phyloP scores from a whole-genome alignment of 2,797 vertebrate genomes.

The Delichon dasypus region DNA sequence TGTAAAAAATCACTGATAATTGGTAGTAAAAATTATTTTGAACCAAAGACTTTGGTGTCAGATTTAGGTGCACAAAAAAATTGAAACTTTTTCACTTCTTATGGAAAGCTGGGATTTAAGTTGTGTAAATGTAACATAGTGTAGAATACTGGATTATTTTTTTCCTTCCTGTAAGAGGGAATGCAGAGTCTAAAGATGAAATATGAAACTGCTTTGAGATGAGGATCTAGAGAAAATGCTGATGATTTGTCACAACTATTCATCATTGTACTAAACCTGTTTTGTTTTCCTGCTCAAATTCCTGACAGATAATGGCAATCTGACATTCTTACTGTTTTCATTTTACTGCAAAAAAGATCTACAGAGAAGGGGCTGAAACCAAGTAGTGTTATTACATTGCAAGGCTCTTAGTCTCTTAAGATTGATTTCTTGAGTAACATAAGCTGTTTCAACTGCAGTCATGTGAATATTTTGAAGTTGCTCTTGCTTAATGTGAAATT shows the following conservation, averaged over 20 bases:
- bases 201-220: slow-evolving; percentile 62
- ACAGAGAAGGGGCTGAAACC: slow-evolving; percentile 47
- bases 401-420: slow-evolving; percentile 31
- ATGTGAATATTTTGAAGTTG: slow-evolving; percentile 39
- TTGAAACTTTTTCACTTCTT: background rate
- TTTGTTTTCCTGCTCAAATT: slow-evolving; percentile 62
- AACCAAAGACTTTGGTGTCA: background rate
- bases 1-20: background rate
- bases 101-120: background rate
- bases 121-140: background rate
- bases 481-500: background rate
- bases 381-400: slow-evolving; percentile 52
- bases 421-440: slow-evolving; percentile 49
- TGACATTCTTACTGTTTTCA: slow-evolving; percentile 58
- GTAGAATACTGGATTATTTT: slow-evolving; percentile 20
- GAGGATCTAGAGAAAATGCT: slow-evolving; percentile 48
- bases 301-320: slow-evolving; percentile 56
- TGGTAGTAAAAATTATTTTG: background rate
- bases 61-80: background rate
- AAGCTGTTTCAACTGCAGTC: slow-evolving; percentile 32
- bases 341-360: slow-evolving; percentile 43
- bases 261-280: slow-evolving; percentile 59
- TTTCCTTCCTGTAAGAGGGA: slow-evolving; percentile 12
- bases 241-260: slow-evolving; percentile 59
- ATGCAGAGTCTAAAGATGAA: slow-evolving; percentile 50